phyloP scores from a whole-genome alignment of 2,888 invertebrate genomes.

The Gerris lacustris region DNA sequence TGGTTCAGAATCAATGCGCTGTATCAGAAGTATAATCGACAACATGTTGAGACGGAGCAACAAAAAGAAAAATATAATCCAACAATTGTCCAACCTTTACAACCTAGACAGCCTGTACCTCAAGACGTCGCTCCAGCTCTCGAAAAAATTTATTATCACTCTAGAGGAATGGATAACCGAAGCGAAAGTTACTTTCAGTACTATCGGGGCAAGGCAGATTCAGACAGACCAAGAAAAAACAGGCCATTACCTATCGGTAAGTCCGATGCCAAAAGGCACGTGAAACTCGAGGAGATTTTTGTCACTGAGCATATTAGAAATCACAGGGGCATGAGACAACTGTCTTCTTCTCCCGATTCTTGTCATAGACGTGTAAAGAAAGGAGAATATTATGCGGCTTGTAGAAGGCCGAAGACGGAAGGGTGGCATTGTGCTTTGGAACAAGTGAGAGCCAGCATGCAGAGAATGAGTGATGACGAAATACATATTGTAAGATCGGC shows the following conservation, averaged over 20 bases:
- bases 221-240: background rate
- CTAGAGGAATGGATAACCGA: background rate
- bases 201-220: background rate
- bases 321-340: background rate
- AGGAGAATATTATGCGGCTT: no score
- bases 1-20: conserved; percentile 8
- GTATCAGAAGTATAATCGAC: background rate
- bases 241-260: background rate
- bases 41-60: background rate
- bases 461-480: background rate
- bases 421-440: background rate
- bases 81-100: no score
- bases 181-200: background rate
- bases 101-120: background rate
- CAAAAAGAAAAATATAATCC: no score
- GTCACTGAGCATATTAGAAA: background rate
- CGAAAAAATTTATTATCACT: background rate
- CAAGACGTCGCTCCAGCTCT: background rate
- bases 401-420: background rate
- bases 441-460: background rate
- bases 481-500: no score
- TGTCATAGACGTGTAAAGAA: no score
- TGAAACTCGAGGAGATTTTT: background rate
- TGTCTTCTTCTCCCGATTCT: background rate
- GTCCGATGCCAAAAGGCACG: background rate